phyloP scores from a whole-genome alignment of 2,797 vertebrate genomes.

The Chrosomus eos region DNA sequence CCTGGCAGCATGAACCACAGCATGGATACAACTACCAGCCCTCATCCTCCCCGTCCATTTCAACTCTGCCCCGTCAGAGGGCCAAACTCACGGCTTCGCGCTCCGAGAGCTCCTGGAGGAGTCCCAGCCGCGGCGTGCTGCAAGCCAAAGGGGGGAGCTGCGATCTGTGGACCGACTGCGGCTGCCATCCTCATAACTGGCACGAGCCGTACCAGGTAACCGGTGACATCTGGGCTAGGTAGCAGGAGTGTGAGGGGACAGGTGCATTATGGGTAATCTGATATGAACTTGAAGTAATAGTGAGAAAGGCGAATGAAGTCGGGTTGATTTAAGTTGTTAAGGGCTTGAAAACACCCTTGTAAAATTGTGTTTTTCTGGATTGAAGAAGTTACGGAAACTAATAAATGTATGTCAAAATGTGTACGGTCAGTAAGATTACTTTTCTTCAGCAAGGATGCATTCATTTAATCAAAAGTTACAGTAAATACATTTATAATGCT shows the following conservation, averaged over 20 bases:
- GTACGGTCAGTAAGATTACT: not conserved
- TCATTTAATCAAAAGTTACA: not conserved
- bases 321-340: not conserved
- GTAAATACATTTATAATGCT: not conserved
- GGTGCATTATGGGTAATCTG: not conserved
- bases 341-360: not conserved
- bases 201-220: constrained; percentile 79
- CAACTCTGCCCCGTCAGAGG: constrained; percentile 75
- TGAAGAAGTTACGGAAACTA: not conserved
- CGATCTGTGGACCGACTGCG: constrained; percentile 80
- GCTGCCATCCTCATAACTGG: constrained; percentile 81
- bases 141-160: constrained; percentile 78
- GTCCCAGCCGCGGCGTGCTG: constrained; percentile 70
- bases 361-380: not conserved
- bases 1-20: constrained; percentile 78
- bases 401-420: not conserved
- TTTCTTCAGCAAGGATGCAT: not conserved
- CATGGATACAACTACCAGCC: constrained; percentile 65
- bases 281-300: not conserved
- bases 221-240: not conserved
- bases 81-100: constrained; percentile 72
- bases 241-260: not conserved
- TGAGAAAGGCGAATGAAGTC: not conserved
- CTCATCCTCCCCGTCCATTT: constrained; percentile 52
- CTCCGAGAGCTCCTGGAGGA: constrained; percentile 77